Conservation (phyloP, 2,113 vertebrate species). For the Sterna hirundo region DNA sequence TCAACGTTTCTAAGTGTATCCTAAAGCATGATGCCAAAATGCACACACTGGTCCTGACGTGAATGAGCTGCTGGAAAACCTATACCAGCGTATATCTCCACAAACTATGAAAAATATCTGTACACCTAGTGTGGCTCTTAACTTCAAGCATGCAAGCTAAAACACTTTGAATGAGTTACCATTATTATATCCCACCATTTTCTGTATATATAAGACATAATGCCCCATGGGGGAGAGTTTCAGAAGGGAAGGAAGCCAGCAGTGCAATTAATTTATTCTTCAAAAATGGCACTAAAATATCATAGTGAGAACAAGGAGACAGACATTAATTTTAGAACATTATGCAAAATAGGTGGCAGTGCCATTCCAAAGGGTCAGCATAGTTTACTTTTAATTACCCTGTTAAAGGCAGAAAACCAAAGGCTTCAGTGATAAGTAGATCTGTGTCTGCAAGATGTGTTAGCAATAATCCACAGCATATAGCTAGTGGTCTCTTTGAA, state of each 20-base stretch:
- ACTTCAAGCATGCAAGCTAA: neutral
- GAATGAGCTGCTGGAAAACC: neutral
- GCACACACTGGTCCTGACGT: neutral
- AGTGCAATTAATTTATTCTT: conserved; percentile 6
- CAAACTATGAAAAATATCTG: neutral
- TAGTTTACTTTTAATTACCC: conserved; percentile 5
- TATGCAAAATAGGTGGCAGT: neutral
- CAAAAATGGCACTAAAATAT: conserved; percentile 18
- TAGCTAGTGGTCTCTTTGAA: neutral
- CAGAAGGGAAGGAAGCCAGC: neutral
- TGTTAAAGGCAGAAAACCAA: neutral
- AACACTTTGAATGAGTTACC: neutral
- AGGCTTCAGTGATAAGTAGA: neutral
- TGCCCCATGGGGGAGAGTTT: neutral
- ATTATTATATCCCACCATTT: neutral
- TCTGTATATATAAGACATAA: neutral
- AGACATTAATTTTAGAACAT: neutral
- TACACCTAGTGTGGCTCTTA: neutral
- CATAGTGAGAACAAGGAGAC: neutral
- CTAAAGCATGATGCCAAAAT: neutral
- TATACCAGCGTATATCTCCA: neutral
- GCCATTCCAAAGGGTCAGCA: neutral
- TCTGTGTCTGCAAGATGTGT: neutral
- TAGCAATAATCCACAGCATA: neutral
- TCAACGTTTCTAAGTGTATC: neutral